Base-by-base conservation (phyloP, 2,113 vertebrate genomes). In the Pollimyrus isidori region DNA sequence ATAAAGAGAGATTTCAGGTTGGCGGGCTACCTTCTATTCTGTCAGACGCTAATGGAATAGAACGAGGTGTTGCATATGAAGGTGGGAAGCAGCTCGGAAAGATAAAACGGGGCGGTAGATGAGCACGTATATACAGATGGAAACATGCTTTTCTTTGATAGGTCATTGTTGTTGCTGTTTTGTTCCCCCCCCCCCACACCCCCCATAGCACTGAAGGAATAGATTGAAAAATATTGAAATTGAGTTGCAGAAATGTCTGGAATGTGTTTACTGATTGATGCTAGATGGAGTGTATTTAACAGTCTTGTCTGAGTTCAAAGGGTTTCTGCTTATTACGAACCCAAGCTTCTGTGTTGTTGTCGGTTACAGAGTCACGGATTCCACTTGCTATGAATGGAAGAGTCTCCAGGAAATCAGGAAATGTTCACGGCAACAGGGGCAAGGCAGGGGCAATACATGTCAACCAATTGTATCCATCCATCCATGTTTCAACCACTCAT, bases 1-100 rank as follows among this genome's bases (percentile, higher is more conserved):
- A 92, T 42, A 90, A 93, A 92, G 93, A 91, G 73, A 42, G 73
- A 80, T 35, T 80, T 4, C 73, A 42, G 73, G 30, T 76, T 10
- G 62, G 23, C n/a, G n/a, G 62, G 26, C 26, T 11, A 4, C 3
- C 62, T 69, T 26, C 62, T 86, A 19, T 86, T 86, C 58, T 48
- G 35, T 50, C 89, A 69, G 56, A 86, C 42, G 19, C 42, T 86
- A 89, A 89, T 86, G 45, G 23, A 65, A 48, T n/a, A 10, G 30
- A 23, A 86, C 85, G 88, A 69, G 76, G 45, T 23, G 7, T 56
- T 69, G 6, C 58, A 7, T 56, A 26, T 30, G 26, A 83, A 86
- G 56, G 56, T 45, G 42, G 69, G n/a, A 53, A 7, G 17, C 10
- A 42, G 9, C 17, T 30, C 10, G 4, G 83, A 30, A 49, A 73